A percentile compares a stretch with the other conserved stretches of the same genome.
Evolutionary conservation across 1,140 invertebrate species (phyloP).

Genomic region (Vollenhovia emeryi): DNA sequence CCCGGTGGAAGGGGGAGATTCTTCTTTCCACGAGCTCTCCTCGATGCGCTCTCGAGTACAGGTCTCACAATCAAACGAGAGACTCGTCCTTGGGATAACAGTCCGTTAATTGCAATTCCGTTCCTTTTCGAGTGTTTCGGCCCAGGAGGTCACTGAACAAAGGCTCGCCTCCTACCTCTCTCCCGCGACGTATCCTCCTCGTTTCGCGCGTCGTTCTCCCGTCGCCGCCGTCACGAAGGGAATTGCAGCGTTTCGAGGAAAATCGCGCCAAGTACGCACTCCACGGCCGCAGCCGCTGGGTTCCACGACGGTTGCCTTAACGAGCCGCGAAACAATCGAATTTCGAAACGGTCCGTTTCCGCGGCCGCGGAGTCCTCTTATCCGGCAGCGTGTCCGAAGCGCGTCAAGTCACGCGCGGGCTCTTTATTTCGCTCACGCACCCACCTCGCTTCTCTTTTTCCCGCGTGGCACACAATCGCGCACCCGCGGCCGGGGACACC

Average conservation of each 20-base stretch:
- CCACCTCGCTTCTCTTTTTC: not conserved
- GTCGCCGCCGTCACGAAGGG: not conserved
- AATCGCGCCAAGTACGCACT: not conserved
- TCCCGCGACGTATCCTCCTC: not conserved
- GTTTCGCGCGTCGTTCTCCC: not conserved
- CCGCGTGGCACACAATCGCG: slow-evolving; percentile 4
- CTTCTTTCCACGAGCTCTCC: not conserved
- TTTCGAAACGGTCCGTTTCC: slow-evolving; percentile 51
- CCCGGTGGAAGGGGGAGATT: too few relatives aligned
- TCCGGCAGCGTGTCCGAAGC: not conserved
- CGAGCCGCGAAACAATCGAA: slow-evolving; percentile 61
- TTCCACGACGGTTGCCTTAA: slow-evolving; percentile 37
- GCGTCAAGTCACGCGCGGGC: slow-evolving; percentile 11
- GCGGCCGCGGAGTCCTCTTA: not conserved
- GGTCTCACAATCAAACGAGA: not conserved
- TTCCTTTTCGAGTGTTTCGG: not conserved
- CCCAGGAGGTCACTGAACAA: not conserved
- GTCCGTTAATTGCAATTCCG: not conserved
- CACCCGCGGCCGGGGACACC: not conserved
- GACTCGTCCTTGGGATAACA: not conserved
- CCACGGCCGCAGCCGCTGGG: not conserved
- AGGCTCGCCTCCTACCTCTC: not conserved
- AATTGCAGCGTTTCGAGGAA: not conserved
- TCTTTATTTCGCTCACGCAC: slow-evolving; percentile 44
- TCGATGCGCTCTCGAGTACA: not conserved